These are phyloP conservation scores for Eubasilissa regina DNA, from an alignment of 1,140 invertebrate species.

Conservation along the genomic window DNA sequence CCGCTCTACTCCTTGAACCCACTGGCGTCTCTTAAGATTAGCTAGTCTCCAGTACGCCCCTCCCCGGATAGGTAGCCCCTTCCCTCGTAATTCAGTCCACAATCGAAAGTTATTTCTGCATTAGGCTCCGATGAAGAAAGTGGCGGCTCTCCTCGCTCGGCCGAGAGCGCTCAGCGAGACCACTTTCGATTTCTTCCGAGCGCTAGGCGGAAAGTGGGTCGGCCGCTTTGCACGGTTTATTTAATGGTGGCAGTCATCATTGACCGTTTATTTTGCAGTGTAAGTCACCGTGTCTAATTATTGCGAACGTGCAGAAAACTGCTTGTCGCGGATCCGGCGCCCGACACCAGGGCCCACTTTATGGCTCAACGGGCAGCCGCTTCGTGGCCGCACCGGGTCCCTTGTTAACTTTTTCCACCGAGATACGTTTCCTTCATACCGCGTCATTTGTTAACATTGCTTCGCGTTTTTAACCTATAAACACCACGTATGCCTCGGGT, in stretches of 20 bases:
- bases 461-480: too few species aligned
- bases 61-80: not conserved
- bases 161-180: not conserved
- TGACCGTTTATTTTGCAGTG: not conserved
- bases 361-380: too few species aligned
- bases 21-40: too few species aligned
- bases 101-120: conserved; percentile 42
- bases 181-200: conserved; percentile 27
- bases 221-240: not conserved
- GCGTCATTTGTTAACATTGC: too few species aligned
- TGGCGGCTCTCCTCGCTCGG: conserved; percentile 1
- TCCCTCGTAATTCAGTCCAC: conserved; percentile 23
- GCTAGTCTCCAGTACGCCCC: not conserved
- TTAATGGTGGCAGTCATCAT: not conserved
- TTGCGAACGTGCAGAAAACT: too few species aligned
- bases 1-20: too few species aligned
- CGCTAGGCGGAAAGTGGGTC: conserved; percentile 7
- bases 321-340: too few species aligned
- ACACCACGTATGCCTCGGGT: too few species aligned
- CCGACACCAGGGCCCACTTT: too few species aligned
- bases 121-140: conserved; percentile 27
- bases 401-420: too few species aligned
- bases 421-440: too few species aligned
- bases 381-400: too few species aligned
- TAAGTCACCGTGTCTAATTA: not conserved